These are phyloP conservation scores for Ciconia boyciana DNA, from an alignment of 2,113 vertebrate species.

Conservation along the genomic window DNA sequence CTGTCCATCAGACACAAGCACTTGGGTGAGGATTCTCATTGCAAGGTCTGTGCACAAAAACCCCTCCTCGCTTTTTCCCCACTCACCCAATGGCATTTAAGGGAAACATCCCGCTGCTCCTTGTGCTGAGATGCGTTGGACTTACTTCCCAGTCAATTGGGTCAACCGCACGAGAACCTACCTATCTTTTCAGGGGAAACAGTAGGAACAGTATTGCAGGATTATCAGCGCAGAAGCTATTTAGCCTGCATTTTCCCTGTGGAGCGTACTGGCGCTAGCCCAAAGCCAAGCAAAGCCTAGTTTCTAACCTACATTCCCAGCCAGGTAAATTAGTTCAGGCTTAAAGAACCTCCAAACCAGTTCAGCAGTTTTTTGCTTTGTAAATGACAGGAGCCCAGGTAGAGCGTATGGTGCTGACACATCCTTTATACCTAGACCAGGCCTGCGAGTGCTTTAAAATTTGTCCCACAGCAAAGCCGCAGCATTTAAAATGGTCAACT, in stretches of 20 bases:
- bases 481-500: background rate
- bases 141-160: background rate
- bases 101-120: background rate
- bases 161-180: background rate
- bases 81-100: background rate
- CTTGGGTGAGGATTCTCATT: background rate
- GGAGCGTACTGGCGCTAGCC: background rate
- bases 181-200: background rate
- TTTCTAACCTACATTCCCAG: constrained; percentile 49
- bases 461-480: background rate
- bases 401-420: background rate
- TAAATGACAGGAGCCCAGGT: background rate
- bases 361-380: background rate
- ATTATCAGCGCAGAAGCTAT: background rate
- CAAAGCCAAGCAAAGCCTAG: constrained; percentile 31
- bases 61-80: fast-evolving
- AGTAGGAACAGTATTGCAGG: background rate
- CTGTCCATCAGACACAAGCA: fast-evolving
- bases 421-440: background rate
- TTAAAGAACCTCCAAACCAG: constrained; percentile 33
- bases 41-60: background rate
- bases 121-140: fast-evolving
- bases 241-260: background rate
- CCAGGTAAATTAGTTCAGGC: constrained; percentile 33
- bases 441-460: background rate